A percentile compares a stretch with the other conserved stretches of the same genome.
These are phyloP conservation scores for Ochotona princeps DNA, from an alignment of 2,113 vertebrate species.

Conservation along the genomic window DNA sequence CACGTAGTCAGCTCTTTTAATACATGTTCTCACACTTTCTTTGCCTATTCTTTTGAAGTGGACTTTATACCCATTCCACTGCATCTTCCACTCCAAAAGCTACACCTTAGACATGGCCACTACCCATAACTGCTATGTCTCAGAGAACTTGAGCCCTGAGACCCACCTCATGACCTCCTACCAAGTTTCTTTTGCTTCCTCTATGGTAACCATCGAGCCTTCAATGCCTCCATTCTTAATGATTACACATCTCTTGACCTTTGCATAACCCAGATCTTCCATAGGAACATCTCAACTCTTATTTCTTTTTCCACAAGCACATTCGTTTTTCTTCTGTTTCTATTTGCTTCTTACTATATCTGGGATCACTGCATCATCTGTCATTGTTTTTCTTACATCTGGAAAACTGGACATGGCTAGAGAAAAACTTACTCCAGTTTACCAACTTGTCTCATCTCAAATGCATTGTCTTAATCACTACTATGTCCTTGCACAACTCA, in stretches of 20 bases:
- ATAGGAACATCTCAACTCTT: neutral
- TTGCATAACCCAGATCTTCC: neutral
- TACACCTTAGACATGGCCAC: constrained; percentile 4
- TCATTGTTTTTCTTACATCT: neutral
- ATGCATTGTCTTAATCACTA: neutral
- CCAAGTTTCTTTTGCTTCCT: neutral
- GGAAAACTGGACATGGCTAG: neutral
- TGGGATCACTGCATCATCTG: neutral
- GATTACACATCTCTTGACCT: neutral
- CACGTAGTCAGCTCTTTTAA: neutral
- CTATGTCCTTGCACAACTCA: neutral
- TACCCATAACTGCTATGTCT: neutral
- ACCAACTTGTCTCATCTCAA: neutral
- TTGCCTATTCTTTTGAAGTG: constrained; percentile 2
- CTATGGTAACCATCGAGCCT: neutral
- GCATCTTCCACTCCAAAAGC: neutral
- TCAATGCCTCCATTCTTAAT: neutral
- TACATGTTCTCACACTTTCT: neutral
- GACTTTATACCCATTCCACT: neutral
- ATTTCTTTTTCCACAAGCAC: neutral
- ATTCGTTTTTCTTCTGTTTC: neutral
- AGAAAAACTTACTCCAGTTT: constrained; percentile 16
- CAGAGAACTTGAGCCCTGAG: constrained; percentile 54
- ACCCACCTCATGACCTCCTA: constrained; percentile 1
- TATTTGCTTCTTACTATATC: neutral